phyloP scores from a whole-genome alignment of 2,797 vertebrate species.

The Lates japonicus region DNA sequence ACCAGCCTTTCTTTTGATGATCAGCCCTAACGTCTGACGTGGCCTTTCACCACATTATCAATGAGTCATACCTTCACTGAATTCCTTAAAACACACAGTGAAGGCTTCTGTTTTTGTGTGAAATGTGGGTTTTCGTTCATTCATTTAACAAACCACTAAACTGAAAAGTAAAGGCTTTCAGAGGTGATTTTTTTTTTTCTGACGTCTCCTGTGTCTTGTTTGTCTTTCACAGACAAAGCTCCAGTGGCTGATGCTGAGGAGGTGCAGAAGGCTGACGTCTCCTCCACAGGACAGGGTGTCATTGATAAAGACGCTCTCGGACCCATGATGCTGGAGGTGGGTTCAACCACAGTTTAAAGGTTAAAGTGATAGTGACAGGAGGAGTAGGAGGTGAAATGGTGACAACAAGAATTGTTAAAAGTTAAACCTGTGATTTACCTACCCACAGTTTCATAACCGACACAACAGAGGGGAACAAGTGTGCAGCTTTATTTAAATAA shows the following conservation, averaged over 20 bases:
- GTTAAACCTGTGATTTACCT: too few species aligned
- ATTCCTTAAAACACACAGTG: not conserved
- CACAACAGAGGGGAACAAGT: not conserved
- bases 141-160: not conserved
- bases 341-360: not conserved
- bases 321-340: slow-evolving; percentile 98
- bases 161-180: not conserved
- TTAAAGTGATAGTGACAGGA: not conserved
- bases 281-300: slow-evolving; percentile 95
- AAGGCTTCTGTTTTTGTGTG: not conserved
- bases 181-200: not conserved
- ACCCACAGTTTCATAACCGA: too few species aligned
- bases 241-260: slow-evolving; percentile 93
- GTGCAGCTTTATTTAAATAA: not conserved
- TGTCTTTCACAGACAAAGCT: slow-evolving; percentile 89
- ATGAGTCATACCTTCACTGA: slow-evolving; percentile 20
- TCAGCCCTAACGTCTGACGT: not conserved
- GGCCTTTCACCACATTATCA: slow-evolving; percentile 1
- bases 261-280: slow-evolving; percentile 96
- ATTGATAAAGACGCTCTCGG: slow-evolving; percentile 98
- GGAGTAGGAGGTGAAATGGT: not conserved
- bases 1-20: not conserved
- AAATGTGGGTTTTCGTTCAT: not conserved
- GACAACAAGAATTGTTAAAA: not conserved
- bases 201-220: not conserved